Percentiles rank a stretch among this genome's conserved stretches.
Evolutionary conservation across 2,797 vertebrate species (phyloP).

Genomic region (Platalea minor): DNA sequence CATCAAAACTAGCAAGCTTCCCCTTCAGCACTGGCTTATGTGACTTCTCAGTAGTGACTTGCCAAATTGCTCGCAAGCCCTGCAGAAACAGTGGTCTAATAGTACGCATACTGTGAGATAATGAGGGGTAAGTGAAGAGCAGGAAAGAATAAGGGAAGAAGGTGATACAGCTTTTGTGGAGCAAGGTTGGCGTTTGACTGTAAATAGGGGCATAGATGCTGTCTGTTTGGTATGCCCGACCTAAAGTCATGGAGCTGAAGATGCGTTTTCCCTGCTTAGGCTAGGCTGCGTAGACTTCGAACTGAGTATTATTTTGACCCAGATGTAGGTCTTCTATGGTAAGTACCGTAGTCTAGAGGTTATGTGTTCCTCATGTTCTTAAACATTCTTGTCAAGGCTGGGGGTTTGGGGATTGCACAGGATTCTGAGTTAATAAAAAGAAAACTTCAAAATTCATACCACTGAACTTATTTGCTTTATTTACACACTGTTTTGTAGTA

Average conservation of each 20-base stretch:
- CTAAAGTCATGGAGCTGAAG: not conserved
- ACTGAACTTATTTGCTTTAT: not conserved
- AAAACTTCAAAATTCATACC: not conserved
- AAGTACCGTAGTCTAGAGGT: not conserved
- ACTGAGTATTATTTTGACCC: not conserved
- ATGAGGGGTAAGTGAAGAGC: not conserved
- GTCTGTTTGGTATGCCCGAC: not conserved
- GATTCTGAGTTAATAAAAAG: not conserved
- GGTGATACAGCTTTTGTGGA: not conserved
- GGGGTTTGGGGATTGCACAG: not conserved
- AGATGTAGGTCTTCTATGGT: not conserved
- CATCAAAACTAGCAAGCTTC: not conserved
- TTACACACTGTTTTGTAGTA: not conserved
- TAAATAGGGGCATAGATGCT: not conserved
- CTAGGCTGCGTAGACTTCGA: not conserved
- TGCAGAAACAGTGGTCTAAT: not conserved
- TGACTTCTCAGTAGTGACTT: not conserved
- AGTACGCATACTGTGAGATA: not conserved
- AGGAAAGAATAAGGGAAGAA: not conserved
- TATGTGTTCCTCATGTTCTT: not conserved
- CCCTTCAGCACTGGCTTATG: not conserved
- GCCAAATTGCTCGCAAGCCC: not conserved
- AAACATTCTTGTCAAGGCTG: not conserved
- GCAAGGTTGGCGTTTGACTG: not conserved
- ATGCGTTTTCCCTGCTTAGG: not conserved